Evolutionary conservation across 2,113 vertebrate species (phyloP).

Genomic region (Heloderma charlesbogerti): DNA sequence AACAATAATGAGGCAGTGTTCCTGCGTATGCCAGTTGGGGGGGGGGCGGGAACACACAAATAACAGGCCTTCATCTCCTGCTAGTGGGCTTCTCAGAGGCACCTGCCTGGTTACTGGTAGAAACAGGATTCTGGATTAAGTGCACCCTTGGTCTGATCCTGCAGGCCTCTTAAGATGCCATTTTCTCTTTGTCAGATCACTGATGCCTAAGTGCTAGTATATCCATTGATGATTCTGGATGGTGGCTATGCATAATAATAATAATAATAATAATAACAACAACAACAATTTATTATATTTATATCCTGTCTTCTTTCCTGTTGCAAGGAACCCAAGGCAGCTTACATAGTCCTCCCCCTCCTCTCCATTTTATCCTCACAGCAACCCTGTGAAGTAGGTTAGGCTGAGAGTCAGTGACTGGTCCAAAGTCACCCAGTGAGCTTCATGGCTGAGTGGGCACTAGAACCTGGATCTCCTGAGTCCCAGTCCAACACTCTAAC

Average conservation of each 20-base stretch:
- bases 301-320: too few relatives aligned
- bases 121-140: neutral
- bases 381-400: too few relatives aligned
- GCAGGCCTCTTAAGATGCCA: neutral
- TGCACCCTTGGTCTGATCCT: neutral
- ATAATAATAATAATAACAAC: neutral
- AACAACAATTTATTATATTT: too few relatives aligned
- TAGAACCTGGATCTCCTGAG: too few relatives aligned
- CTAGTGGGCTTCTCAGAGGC: neutral
- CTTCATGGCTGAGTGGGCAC: too few relatives aligned
- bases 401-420: too few relatives aligned
- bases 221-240: neutral
- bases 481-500: too few relatives aligned
- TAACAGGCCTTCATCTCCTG: neutral
- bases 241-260: neutral
- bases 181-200: neutral
- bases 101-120: neutral
- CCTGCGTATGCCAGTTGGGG: neutral
- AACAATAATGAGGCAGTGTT: neutral
- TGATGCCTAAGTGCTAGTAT: neutral
- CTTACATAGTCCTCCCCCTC: too few relatives aligned
- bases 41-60: neutral
- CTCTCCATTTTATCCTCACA: too few relatives aligned
- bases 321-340: too few relatives aligned
- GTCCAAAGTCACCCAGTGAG: too few relatives aligned